Evolutionary conservation across 2,888 invertebrate species (phyloP).

Genomic region (Drosophila algonquin): DNA sequence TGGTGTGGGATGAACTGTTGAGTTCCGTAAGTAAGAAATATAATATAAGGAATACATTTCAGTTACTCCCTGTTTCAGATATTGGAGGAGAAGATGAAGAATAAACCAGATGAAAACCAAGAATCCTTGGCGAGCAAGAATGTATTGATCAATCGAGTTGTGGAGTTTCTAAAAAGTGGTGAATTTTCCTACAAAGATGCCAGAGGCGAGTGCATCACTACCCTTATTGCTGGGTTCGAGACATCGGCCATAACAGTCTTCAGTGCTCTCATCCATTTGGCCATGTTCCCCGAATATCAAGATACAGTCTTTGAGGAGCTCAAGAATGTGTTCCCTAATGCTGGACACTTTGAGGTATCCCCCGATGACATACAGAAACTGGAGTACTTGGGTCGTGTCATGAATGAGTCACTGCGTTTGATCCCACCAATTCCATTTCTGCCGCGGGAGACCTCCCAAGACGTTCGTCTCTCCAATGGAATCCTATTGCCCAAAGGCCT

Average conservation of each 20-base stretch:
- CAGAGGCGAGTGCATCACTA: slow-evolving; percentile 65
- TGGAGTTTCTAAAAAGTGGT: slow-evolving; percentile 58
- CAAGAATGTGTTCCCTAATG: slow-evolving; percentile 52
- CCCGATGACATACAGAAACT: slow-evolving; percentile 71
- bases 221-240: slow-evolving; percentile 77
- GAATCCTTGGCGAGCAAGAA: slow-evolving; percentile 8
- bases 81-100: slow-evolving; percentile 45
- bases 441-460: slow-evolving; percentile 55
- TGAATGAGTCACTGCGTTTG: slow-evolving; percentile 79
- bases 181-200: slow-evolving; percentile 66
- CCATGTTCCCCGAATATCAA: slow-evolving; percentile 77
- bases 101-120: background rate
- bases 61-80: slow-evolving; percentile 34
- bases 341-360: slow-evolving; percentile 59
- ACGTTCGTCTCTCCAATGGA: slow-evolving; percentile 69
- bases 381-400: slow-evolving; percentile 75
- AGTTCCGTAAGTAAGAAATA: background rate
- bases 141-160: slow-evolving; percentile 61
- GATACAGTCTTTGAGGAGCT: slow-evolving; percentile 71
- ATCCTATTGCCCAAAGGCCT: slow-evolving; percentile 71
- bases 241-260: slow-evolving; percentile 70
- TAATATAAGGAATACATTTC: fast-evolving
- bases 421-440: slow-evolving; percentile 73
- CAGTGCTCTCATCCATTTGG: slow-evolving; percentile 62
- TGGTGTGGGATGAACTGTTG: fast-evolving